Evolutionary conservation across 2,888 invertebrate species (phyloP).

Genomic region (Brachynemurus nebulosus): DNA sequence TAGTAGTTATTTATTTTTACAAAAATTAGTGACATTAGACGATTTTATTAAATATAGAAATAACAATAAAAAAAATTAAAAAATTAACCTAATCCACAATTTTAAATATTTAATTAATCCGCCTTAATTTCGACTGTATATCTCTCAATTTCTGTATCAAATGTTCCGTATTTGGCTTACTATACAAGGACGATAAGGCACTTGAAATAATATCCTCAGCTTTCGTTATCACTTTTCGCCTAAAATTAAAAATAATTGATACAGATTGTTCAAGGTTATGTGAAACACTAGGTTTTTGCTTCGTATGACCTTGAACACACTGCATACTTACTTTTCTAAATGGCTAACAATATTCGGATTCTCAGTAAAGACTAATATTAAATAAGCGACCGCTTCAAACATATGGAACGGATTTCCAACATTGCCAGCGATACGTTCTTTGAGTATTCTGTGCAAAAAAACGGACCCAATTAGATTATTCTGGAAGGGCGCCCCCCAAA

Average conservation of each 20-base stretch:
- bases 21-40: too few species aligned
- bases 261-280: background rate
- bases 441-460: slow-evolving; percentile 29
- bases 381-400: slow-evolving; percentile 56
- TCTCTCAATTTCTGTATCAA: slow-evolving; percentile 43
- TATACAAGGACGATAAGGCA: slow-evolving; percentile 61
- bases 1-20: too few species aligned
- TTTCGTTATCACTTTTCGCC: slow-evolving; percentile 51
- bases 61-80: background rate
- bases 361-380: slow-evolving; percentile 55
- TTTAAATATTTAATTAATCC: slow-evolving; percentile 22
- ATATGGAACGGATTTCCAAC: slow-evolving; percentile 78
- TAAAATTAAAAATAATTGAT: slow-evolving; percentile 28
- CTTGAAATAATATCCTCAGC: slow-evolving; percentile 62
- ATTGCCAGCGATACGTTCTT: slow-evolving; percentile 75
- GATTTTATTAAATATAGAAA: too few species aligned
- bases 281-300: background rate
- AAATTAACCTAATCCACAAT: background rate
- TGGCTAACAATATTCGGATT: slow-evolving; percentile 42
- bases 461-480: too few species aligned
- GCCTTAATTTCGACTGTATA: slow-evolving; percentile 40
- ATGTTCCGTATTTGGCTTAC: slow-evolving; percentile 50
- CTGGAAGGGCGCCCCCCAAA: too few species aligned
- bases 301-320: background rate
- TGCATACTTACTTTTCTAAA: slow-evolving; percentile 33